These are phyloP conservation scores for Dolichopus griseipennis DNA, from an alignment of 2,888 invertebrate species.

Conservation along the genomic window DNA sequence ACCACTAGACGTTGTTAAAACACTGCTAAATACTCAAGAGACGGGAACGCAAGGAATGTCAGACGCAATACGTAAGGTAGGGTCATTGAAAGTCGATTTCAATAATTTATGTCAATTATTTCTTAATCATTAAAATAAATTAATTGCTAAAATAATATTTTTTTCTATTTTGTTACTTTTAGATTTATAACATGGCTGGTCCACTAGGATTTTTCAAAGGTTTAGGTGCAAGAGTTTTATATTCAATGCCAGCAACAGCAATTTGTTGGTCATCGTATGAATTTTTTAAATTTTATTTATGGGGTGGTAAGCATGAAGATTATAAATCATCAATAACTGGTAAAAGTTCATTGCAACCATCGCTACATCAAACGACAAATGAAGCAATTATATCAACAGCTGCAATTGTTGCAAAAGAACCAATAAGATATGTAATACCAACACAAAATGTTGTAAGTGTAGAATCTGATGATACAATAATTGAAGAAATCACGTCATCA, in stretches of 20 bases:
- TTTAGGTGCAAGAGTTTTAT: conserved; percentile 78
- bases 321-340: conserved; percentile 43
- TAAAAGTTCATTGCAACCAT: conserved; percentile 35
- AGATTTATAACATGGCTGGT: conserved; percentile 59
- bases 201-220: conserved; percentile 79
- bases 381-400: conserved; percentile 27
- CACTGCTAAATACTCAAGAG: conserved; percentile 87
- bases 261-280: conserved; percentile 99
- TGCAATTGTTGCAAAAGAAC: conserved; percentile 28
- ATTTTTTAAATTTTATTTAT: conserved; percentile 72
- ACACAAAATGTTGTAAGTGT: conserved; percentile 24
- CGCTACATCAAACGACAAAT: conserved; percentile 20
- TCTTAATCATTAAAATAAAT: no score
- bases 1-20: conserved; percentile 95
- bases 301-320: conserved; percentile 39
- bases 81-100: not conserved
- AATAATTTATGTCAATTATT: no score
- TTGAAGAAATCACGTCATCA: conserved; percentile 21
- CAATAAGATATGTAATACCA: conserved; percentile 36
- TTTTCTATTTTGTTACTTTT: not conserved
- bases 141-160: not conserved
- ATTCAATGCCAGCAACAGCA: conserved; percentile 97
- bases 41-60: conserved; percentile 63
- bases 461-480: conserved; percentile 9
- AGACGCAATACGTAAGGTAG: conserved; percentile 57